A percentile compares a stretch with the other conserved stretches of the same genome.
Conservation (phyloP, 2,888 invertebrate genomes). For the Euproctis similis region DNA sequence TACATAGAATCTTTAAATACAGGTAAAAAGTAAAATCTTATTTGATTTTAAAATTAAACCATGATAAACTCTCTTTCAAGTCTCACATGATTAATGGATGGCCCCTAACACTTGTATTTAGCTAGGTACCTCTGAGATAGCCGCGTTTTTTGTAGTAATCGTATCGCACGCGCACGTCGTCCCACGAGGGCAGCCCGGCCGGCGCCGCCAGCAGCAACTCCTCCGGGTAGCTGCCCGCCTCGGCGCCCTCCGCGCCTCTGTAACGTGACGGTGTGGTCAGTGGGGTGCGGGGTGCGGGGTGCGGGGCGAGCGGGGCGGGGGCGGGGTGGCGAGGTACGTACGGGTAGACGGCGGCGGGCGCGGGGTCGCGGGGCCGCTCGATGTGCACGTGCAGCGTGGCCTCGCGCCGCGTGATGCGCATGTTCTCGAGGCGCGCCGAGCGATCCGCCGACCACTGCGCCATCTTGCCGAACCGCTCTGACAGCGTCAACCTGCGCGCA, state of each 20-base stretch:
- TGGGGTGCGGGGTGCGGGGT: conserved; percentile 25
- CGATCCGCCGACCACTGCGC: conserved; percentile 93
- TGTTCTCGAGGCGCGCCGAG: conserved; percentile 87
- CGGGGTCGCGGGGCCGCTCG: conserved; percentile 36
- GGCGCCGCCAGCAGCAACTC: conserved; percentile 84
- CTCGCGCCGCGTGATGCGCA: conserved; percentile 88
- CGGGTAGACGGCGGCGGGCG: conserved; percentile 34
- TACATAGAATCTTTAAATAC: no score
- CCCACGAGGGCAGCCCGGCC: conserved; percentile 86
- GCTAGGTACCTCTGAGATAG: conserved; percentile 85
- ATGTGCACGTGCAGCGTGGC: conserved; percentile 84
- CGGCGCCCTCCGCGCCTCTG: conserved; percentile 78
- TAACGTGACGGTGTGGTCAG: conserved; percentile 39
- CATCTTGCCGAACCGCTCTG: conserved; percentile 93
- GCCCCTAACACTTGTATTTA: no score
- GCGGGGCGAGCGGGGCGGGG: conserved; percentile 78
- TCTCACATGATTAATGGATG: no score
- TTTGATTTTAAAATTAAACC: no score
- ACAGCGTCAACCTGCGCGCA: conserved; percentile 85
- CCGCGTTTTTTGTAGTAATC: conserved; percentile 93
- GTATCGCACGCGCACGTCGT: conserved; percentile 90
- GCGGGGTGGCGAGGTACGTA: conserved; percentile 73
- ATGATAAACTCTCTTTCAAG: no score
- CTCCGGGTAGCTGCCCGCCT: conserved; percentile 86
- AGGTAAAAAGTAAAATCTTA: no score